phyloP scores from a whole-genome alignment of 2,113 vertebrate species.

The Numida meleagris region DNA sequence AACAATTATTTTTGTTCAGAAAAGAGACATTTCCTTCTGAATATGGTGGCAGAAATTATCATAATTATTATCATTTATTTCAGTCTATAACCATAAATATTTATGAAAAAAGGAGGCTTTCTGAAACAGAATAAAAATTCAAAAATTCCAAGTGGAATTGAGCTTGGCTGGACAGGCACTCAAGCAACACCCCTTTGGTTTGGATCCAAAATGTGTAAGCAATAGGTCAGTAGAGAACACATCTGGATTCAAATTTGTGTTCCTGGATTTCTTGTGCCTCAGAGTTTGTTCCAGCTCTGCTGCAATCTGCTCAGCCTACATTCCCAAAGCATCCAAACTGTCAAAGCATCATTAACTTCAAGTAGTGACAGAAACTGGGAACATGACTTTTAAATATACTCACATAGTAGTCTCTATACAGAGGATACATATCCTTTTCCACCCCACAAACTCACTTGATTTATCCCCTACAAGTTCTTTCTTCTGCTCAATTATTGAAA shows the following conservation, averaged over 20 bases:
- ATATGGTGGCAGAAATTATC: not conserved
- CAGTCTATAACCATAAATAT: not conserved
- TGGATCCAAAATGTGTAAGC: not conserved
- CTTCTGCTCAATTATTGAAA: not conserved
- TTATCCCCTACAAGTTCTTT: not conserved
- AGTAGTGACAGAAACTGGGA: not conserved
- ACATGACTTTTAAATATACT: accelerated
- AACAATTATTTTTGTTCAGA: not conserved
- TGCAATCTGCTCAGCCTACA: not conserved
- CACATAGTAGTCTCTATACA: not conserved
- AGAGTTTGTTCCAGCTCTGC: not conserved
- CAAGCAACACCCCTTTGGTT: not conserved
- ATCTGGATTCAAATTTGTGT: not conserved
- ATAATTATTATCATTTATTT: not conserved
- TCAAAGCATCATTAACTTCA: not conserved
- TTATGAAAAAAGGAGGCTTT: not conserved
- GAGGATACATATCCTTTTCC: not conserved
- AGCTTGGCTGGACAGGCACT: not conserved
- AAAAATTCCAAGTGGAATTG: not conserved
- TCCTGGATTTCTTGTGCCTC: not conserved
- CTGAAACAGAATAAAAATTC: not conserved
- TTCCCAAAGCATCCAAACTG: not conserved
- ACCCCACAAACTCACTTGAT: not conserved
- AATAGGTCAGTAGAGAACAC: not conserved
- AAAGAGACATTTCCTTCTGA: not conserved